A percentile compares a stretch with the other conserved stretches of the same genome.
These are phyloP conservation scores for Aphrophora alni DNA, from an alignment of 2,888 invertebrate species.

Conservation along the genomic window DNA sequence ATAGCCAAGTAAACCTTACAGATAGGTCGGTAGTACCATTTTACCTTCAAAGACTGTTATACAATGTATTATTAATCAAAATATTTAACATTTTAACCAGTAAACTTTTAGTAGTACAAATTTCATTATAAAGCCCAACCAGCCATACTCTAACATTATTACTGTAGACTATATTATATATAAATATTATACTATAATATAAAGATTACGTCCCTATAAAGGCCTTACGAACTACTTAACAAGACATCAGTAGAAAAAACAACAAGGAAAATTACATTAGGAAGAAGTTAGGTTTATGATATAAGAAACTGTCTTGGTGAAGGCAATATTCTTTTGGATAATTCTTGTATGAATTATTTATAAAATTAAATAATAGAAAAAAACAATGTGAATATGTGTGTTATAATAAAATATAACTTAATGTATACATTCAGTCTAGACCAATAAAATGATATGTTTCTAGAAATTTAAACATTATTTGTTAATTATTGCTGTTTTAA, in stretches of 20 bases:
- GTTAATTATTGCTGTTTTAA: no score
- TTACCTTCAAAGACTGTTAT: no score
- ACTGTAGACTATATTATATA: background rate
- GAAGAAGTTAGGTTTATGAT: background rate
- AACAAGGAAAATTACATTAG: slow-evolving; percentile 20
- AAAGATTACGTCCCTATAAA: slow-evolving; percentile 34
- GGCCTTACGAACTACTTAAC: slow-evolving; percentile 35
- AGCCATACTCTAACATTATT: background rate
- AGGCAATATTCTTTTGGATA: background rate
- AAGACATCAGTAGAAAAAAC: slow-evolving; percentile 36
- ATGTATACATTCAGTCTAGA: no score
- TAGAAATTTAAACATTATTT: no score
- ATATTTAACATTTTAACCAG: background rate
- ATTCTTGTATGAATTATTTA: no score
- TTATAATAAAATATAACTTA: no score
- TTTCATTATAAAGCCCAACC: background rate
- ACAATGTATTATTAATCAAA: no score
- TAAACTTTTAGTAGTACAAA: background rate
- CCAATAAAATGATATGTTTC: no score
- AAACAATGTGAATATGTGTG: no score
- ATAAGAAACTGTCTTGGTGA: background rate
- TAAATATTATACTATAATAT: slow-evolving; percentile 15
- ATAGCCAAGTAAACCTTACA: no score
- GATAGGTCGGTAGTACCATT: no score
- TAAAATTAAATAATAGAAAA: no score